These are phyloP conservation scores for Linnaemya tessellans DNA, from an alignment of 2,888 invertebrate species.

Conservation along the genomic window DNA sequence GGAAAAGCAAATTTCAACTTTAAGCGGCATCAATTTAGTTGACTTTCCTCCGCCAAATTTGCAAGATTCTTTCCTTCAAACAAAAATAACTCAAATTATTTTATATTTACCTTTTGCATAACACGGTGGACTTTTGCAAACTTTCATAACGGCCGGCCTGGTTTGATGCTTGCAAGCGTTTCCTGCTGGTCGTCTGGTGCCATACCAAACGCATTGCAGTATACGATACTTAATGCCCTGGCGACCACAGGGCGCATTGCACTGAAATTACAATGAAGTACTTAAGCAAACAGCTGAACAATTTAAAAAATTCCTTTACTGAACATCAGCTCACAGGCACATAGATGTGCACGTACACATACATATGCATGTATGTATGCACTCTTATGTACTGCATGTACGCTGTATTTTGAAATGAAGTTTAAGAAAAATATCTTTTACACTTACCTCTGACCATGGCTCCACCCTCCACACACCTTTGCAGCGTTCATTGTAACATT, in stretches of 20 bases:
- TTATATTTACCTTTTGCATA: constrained; percentile 83
- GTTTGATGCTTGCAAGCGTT: constrained; percentile 91
- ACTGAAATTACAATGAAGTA: constrained; percentile 85
- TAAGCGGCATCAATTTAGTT: no score
- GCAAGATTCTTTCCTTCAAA: background rate
- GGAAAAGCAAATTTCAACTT: no score
- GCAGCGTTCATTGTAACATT: constrained; percentile 93
- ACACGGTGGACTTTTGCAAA: constrained; percentile 90
- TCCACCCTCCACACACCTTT: constrained; percentile 95
- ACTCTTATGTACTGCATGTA: no score
- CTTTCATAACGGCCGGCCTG: constrained; percentile 90
- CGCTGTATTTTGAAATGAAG: background rate
- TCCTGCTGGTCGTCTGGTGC: constrained; percentile 91
- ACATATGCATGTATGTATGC: no score
- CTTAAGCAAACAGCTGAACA: background rate
- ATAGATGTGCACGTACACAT: no score
- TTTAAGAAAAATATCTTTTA: background rate
- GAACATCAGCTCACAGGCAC: no score
- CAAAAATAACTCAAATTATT: background rate
- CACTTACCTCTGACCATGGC: constrained; percentile 94
- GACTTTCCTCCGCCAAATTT: no score
- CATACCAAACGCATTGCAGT: constrained; percentile 96
- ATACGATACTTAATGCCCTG: constrained; percentile 94
- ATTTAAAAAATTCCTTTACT: background rate
- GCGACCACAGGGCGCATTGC: constrained; percentile 91